These are phyloP conservation scores for Calcarius lapponicus DNA, from an alignment of 2,797 vertebrate species.

Conservation along the genomic window DNA sequence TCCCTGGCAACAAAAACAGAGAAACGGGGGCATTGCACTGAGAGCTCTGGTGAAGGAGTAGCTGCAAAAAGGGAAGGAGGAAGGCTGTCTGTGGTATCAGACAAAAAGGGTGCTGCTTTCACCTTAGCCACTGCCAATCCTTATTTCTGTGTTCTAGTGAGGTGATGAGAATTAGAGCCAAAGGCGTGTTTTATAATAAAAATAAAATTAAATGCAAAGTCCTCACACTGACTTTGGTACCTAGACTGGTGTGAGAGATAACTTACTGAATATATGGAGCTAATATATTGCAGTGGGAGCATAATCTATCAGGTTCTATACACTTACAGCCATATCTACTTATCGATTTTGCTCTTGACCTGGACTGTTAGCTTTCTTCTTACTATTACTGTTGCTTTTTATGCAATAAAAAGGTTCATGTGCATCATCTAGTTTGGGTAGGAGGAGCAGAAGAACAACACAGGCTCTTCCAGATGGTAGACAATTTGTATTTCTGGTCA, in stretches of 20 bases:
- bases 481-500: constrained; percentile 29
- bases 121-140: neutral
- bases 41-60: neutral
- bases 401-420: neutral
- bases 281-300: neutral
- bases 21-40: neutral
- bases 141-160: neutral
- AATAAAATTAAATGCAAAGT: neutral
- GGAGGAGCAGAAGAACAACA: constrained; percentile 22
- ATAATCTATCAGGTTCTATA: neutral
- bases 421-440: neutral
- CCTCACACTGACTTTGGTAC: neutral
- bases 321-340: neutral
- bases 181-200: neutral
- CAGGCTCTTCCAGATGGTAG: constrained; percentile 29
- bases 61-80: neutral
- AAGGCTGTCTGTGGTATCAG: neutral
- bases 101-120: neutral
- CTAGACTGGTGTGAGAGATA: neutral
- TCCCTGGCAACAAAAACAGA: neutral
- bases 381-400: neutral
- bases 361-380: neutral
- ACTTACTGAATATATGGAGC: neutral
- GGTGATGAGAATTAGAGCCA: neutral
- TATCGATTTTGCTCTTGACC: neutral